Evolutionary conservation across 2,888 invertebrate species (phyloP).

Genomic region (Xestia rhomboidea): DNA sequence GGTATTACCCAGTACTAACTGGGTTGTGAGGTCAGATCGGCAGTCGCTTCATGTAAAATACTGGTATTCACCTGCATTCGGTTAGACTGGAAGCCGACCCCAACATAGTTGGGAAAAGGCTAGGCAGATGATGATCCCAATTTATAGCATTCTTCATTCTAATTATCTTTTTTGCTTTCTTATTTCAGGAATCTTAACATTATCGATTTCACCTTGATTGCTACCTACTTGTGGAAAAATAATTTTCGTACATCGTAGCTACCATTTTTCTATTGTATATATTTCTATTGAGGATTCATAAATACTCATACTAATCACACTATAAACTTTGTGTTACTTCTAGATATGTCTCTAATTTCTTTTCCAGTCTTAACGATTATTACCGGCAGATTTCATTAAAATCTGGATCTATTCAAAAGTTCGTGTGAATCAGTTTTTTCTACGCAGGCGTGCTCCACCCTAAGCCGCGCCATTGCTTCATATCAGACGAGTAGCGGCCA

Average conservation of each 20-base stretch:
- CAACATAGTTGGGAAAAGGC: too few species aligned
- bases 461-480: background rate
- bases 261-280: background rate
- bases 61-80: too few species aligned
- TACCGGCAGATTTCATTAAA: background rate
- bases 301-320: background rate
- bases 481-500: background rate
- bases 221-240: background rate
- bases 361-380: background rate
- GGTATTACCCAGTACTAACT: too few species aligned
- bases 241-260: background rate
- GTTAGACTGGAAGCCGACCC: too few species aligned
- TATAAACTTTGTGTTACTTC: background rate
- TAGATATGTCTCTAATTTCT: background rate
- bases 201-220: background rate
- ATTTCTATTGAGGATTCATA: background rate
- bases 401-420: background rate
- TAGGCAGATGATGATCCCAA: too few species aligned
- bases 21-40: too few species aligned
- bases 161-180: background rate
- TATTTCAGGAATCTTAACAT: background rate
- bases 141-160: conserved; percentile 7
- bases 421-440: background rate
- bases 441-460: background rate
- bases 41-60: too few species aligned